Evolutionary conservation across 1,140 invertebrate species (phyloP).

Genomic region (Drosophila murphyi): DNA sequence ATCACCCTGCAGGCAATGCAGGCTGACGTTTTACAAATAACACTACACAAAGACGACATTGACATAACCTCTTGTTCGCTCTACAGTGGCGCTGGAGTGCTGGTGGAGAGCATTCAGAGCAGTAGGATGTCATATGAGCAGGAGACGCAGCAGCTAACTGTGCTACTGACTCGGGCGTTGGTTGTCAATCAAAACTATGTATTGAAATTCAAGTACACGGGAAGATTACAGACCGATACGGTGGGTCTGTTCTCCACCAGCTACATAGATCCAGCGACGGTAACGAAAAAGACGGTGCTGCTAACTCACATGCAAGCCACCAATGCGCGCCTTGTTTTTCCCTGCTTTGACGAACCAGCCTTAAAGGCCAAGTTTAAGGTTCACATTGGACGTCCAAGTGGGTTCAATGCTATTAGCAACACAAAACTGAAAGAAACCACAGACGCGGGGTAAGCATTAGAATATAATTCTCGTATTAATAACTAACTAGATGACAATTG

Average conservation of each 20-base stretch:
- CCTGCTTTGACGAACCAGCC: conserved; percentile 95
- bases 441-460: conserved; percentile 23
- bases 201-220: conserved; percentile 77
- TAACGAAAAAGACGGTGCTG: conserved; percentile 85
- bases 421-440: conserved; percentile 29
- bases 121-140: conserved; percentile 11
- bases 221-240: conserved; percentile 83
- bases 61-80: conserved; percentile 17
- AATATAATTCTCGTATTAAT: neutral
- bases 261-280: conserved; percentile 80
- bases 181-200: conserved; percentile 21
- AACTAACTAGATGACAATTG: neutral
- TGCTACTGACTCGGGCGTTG: conserved; percentile 23
- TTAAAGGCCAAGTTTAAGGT: conserved; percentile 92
- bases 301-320: conserved; percentile 93
- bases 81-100: conserved; percentile 17
- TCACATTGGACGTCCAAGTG: conserved; percentile 86
- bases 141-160: conserved; percentile 39
- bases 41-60: conserved; percentile 86
- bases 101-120: conserved; percentile 8
- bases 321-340: conserved; percentile 93
- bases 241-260: conserved; percentile 86
- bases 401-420: conserved; percentile 86
- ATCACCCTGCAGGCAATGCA: conserved; percentile 84
- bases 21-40: conserved; percentile 84